Evolutionary conservation across 2,888 invertebrate genomes (phyloP), one percentile per base, ranked within the genome.

Genomic region (Phengaris arion): DNA sequence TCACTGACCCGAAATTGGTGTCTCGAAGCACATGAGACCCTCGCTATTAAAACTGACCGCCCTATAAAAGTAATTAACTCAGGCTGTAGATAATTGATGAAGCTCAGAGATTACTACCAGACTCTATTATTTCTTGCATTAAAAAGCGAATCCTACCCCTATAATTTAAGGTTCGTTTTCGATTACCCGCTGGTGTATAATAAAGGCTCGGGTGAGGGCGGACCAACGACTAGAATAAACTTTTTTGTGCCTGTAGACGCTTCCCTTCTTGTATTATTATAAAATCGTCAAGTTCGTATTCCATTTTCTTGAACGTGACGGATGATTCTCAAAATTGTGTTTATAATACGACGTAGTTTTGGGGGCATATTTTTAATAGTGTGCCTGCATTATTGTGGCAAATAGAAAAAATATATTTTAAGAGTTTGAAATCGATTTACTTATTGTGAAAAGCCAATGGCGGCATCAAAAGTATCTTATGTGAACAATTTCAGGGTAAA

Each of bases 41-140:
- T 82, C 81, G 81, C 84, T 85, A 85, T 85, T 84, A 85, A 86
- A 83, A 81, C 82, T 83, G 84, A 82, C 86, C 87, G 90, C 87
- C 91, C 92, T 92, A 93, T 93, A 93, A 93, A 93, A 93, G 91
- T 92, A 93, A 93, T 93, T 93, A 93, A 93, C 89, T 93, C 86
- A 81, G 87, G 86, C 88, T 89, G 88, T 89, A 91, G 92, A 92
- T 93, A 93, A 93, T 93, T 93, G 93, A 93, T 93, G 93, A 91
- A 92, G 87, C 88, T 86, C 86, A 86, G 79, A 92, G 92, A 93
- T 93, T 92, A 91, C 92, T 90, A 85, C 86, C 86, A 85, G 83
- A 81, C 83, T 84, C 84, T 86, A 81, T 79, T 79, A 82, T 73
- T 72, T 70, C 13, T 6, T 0, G 10, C 2, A 9, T 7, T 77